A percentile compares a stretch with the other conserved stretches of the same genome.
phyloP scores from a whole-genome alignment of 2,888 invertebrate species.

The Drosophila nr. perissopoda region DNA sequence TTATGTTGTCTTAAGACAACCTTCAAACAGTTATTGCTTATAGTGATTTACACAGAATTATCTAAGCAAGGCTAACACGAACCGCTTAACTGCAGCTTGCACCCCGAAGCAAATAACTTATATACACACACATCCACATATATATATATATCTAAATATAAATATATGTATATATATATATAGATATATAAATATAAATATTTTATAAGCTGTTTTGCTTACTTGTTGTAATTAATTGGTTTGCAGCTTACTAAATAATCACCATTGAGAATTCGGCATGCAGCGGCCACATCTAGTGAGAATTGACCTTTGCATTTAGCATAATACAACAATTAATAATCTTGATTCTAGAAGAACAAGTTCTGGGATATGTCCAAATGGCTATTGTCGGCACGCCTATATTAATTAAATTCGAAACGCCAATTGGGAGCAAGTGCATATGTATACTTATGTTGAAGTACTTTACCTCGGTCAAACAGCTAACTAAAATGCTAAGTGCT shows the following conservation, averaged over 20 bases:
- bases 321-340: constrained; percentile 4
- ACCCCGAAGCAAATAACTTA: constrained; percentile 15
- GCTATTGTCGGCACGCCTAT: constrained; percentile 27
- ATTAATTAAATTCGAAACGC: constrained; percentile 25
- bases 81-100: constrained; percentile 19
- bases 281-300: constrained; percentile 1
- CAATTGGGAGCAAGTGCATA: constrained; percentile 20
- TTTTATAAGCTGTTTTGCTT: constrained; percentile 13
- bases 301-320: constrained; percentile 37
- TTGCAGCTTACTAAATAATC: constrained; percentile 5
- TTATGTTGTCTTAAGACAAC: constrained; percentile 13
- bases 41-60: constrained; percentile 23
- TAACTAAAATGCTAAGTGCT: neutral
- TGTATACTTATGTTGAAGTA: neutral
- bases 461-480: neutral
- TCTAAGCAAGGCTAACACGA: constrained; percentile 32
- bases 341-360: constrained; percentile 7
- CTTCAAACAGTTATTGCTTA: constrained; percentile 27
- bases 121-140: constrained; percentile 5
- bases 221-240: constrained; percentile 18
- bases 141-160: neutral
- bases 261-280: constrained; percentile 14
- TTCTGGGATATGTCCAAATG: constrained; percentile 1
- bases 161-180: neutral
- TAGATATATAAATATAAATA: neutral